phyloP scores from a whole-genome alignment of 2,888 invertebrate genomes.

The Dicyrtoma fusca region DNA sequence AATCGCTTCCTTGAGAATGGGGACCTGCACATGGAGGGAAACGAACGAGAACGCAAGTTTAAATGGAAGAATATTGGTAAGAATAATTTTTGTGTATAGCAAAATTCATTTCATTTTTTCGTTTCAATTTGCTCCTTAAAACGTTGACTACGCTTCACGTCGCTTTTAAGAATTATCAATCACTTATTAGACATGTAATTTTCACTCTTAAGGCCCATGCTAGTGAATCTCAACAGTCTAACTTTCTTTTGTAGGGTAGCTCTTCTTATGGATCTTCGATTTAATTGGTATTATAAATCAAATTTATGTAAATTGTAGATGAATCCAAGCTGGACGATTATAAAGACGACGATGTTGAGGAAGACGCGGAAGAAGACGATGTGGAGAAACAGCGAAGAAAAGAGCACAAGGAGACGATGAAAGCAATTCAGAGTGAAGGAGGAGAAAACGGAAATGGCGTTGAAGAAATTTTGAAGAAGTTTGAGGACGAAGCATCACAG shows the following conservation, averaged over 20 bases:
- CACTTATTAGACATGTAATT: no score
- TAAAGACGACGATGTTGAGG: slow-evolving; percentile 62
- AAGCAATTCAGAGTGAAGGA: slow-evolving; percentile 61
- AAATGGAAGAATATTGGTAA: slow-evolving; percentile 80
- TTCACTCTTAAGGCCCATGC: no score
- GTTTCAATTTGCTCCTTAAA: no score
- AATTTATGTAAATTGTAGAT: slow-evolving; percentile 66
- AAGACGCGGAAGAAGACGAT: slow-evolving; percentile 57
- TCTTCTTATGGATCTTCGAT: not conserved
- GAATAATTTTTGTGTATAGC: slow-evolving; percentile 38
- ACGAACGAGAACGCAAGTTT: slow-evolving; percentile 78
- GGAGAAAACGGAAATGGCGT: no score
- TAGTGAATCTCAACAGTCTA: no score
- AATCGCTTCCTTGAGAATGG: slow-evolving; percentile 88
- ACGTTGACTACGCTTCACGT: no score
- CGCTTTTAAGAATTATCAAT: no score
- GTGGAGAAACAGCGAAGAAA: slow-evolving; percentile 78
- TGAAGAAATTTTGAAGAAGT: no score
- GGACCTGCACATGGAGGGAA: slow-evolving; percentile 76
- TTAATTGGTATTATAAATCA: not conserved
- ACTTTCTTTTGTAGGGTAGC: no score
- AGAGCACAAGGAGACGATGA: slow-evolving; percentile 77
- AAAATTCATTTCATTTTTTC: not conserved
- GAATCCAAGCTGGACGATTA: slow-evolving; percentile 78
- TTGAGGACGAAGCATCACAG: slow-evolving; percentile 38